Evolutionary conservation across 2,113 vertebrate genomes (phyloP), one percentile per base, ranked within the genome.

Genomic region (Baryphthengus martii): DNA sequence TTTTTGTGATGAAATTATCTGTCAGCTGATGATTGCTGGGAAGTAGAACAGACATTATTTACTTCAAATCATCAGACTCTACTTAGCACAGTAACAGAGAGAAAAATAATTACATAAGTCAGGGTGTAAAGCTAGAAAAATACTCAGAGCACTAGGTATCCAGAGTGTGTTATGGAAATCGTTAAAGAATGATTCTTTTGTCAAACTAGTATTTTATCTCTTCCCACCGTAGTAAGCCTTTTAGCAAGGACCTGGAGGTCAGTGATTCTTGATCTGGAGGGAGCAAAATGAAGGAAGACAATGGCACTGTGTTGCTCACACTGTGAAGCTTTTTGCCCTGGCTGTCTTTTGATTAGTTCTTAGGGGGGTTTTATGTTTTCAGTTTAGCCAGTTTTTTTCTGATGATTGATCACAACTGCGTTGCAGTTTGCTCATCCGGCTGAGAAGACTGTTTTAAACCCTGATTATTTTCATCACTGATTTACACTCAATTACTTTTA

Each of bases 1-100:
- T 62, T 92, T 82, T 87, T 96, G 39, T 93, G 78, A 97, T 96
- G 96, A 96, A 97, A 82, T 90, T 96, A 88, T 90, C 91, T 96
- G 87, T 96, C 91, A 96, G 83, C 73, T 87, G 80, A 79, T 96
- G 80, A 92, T 78, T 19, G 7, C 50, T 2, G 0, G 85, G 81
- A 95, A 93, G 77, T 87, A 83, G 92, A 93, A 96, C 93, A 96
- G 93, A 95, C 70, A 45, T 93, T 77, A 85, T 90, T 91, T 93
- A 89, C 67, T 77, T 87, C 50, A 82, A 33, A 86, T 77, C 63
- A 90, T 91, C 68, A 28, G 26, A 88, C 91, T 85, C 65, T 90
- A 75, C 68, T 90, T 72, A 76, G 35, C 44, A 50, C 11, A 72
- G 65, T 53, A 90, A 77, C 47, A 94, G 73, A 55, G 77, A 89